These are phyloP conservation scores for Drosophila dunni DNA, from an alignment of 1,140 invertebrate genomes.

Conservation along the genomic window DNA sequence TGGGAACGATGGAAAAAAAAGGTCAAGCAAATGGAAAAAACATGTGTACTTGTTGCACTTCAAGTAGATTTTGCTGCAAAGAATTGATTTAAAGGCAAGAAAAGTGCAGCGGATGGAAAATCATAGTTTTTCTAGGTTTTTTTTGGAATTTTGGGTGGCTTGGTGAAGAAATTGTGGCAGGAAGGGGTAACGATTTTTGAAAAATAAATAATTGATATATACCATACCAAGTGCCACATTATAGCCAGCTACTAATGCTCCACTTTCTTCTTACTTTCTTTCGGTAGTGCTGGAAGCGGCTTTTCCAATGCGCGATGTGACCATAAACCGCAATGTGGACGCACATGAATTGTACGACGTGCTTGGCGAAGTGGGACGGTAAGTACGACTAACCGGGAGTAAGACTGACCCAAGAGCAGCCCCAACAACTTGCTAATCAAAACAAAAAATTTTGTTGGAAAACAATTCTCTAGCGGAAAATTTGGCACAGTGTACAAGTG, in stretches of 20 bases:
- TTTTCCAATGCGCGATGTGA: slow-evolving; percentile 93
- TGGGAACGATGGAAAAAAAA: slow-evolving; percentile 3
- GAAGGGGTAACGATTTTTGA: too few relatives aligned
- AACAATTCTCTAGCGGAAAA: slow-evolving; percentile 91
- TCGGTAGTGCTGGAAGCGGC: slow-evolving; percentile 91
- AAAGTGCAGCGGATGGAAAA: background rate
- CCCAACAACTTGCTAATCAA: slow-evolving; percentile 11
- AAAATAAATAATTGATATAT: too few relatives aligned
- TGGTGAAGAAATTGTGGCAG: too few relatives aligned
- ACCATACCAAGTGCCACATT: background rate
- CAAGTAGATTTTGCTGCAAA: slow-evolving; percentile 24
- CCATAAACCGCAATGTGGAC: slow-evolving; percentile 90
- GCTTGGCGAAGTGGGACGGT: slow-evolving; percentile 92
- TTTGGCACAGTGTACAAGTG: slow-evolving; percentile 98
- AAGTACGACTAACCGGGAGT: slow-evolving; percentile 65
- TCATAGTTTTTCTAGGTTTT: background rate
- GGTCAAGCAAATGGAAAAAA: slow-evolving; percentile 11
- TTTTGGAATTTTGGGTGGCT: background rate
- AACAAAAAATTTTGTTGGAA: slow-evolving; percentile 12
- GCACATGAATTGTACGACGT: slow-evolving; percentile 93
- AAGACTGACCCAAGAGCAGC: background rate
- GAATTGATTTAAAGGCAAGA: slow-evolving; percentile 24
- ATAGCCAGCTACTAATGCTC: background rate
- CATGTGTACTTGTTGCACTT: slow-evolving; percentile 28
- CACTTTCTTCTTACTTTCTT: background rate